Base-by-base conservation (phyloP, 1,140 invertebrate genomes). In the Brachionus calyciflorus region DNA sequence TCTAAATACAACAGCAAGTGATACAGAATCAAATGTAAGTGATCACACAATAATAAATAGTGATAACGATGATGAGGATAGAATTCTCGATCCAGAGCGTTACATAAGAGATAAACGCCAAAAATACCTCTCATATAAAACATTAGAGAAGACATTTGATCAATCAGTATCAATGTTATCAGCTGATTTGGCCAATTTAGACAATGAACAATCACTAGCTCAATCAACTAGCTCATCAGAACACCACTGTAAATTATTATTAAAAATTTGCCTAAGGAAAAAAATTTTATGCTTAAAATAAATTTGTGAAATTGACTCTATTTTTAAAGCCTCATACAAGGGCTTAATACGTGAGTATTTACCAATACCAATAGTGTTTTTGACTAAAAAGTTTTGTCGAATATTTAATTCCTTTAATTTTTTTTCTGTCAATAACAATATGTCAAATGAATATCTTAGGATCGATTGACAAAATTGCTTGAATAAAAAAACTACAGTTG, bases 331-430 rank as follows among this genome's bases (percentile, higher is more conserved):
- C 9, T 60, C 19, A 55, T 55, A 24, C 21, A 55, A 55, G 30
- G 53, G 53, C 17, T 10, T 57, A 14, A 12, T 24, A 30, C 7
- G 24, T 6, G 24, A 14, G 33, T 14, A 57, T 33, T 57, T 57
- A 17, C 33, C 33, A n/a, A 57, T 2, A 14, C 53, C 28, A 57
- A 57, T 57, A 10, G 30, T 33, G 2, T 14, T 30, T 57, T 33
- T 57, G 10, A 57, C 6, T 57, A 57, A 57, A n/a, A 57, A 33
- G 33, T 30, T 57, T 24, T 57, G 53, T 57, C 53, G 28, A n/a
- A 14, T 33, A 24, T 57, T 28, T 14, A 57, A 24, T 33, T 57
- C 53, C 5, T 24, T 33, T 24, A 57, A 28, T 30, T 30, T 57
- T 30, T 30, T 57, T 17, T 33, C n/a, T 9, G 6, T 14, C 28